Percentiles rank a stretch among this genome's conserved stretches.
phyloP scores from a whole-genome alignment of 2,113 vertebrate species.

The Gorilla gorilla region DNA sequence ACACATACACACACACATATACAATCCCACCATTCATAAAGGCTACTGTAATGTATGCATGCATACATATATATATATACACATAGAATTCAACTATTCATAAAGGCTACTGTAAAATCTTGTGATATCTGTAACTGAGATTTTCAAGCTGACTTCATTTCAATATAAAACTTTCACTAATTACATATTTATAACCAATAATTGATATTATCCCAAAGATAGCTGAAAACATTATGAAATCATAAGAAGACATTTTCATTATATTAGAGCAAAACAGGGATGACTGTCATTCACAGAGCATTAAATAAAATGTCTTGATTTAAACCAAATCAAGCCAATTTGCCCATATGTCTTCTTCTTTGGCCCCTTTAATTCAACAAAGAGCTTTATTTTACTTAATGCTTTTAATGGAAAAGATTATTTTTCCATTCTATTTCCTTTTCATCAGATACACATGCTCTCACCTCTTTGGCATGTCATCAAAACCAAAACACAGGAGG shows the following conservation, averaged over 20 bases:
- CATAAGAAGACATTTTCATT: neutral
- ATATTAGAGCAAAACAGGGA: neutral
- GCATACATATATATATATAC: neutral
- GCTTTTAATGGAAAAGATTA: neutral
- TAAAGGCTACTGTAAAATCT: neutral
- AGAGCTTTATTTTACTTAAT: neutral
- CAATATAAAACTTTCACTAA: neutral
- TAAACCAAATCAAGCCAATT: neutral
- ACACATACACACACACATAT: neutral
- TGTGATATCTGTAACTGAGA: neutral
- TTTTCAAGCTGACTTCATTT: slow-evolving; percentile 18
- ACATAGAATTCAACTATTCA: neutral
- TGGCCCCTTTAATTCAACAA: neutral
- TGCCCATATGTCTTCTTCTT: neutral
- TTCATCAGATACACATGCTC: neutral
- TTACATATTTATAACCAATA: neutral
- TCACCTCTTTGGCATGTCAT: neutral
- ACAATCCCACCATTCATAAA: neutral
- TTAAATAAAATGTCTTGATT: neutral
- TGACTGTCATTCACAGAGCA: neutral
- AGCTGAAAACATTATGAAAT: neutral
- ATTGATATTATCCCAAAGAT: neutral
- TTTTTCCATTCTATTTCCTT: neutral
- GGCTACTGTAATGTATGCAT: neutral
- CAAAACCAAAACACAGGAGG: neutral